Base-by-base conservation (phyloP, 2,797 vertebrate species). In the Thamnophis elegans region DNA sequence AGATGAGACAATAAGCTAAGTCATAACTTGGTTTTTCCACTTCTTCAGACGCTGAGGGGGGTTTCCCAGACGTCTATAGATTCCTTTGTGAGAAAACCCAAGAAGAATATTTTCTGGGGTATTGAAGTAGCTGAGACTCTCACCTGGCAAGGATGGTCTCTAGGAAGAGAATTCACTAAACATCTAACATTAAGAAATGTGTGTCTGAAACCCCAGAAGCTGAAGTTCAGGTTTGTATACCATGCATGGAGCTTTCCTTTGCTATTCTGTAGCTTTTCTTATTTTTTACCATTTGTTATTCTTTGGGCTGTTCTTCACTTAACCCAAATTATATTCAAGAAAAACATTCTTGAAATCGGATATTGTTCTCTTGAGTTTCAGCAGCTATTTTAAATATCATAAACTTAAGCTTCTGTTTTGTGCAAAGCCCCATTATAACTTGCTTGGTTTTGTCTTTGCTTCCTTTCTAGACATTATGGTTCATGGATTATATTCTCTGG, bases 71-170 rank as follows among this genome's bases (percentile, higher is more conserved):
- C 1, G 1, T 89, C 12, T 25, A 0, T 1, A 1, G 91, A 68
- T 25, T 10, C 58, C 14, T 5, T 18, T 18, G 93, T 54, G 91
- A 95, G 88, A 88, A 96, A 93, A 56, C 58, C 60, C 4, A 97
- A 91, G 60, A 97, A 95, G 94, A 90, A 89, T n/a, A 90, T 96
- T 93, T 95, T 98, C 95, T 97, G 97, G 14, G 98, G 98, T 11
- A 95, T 99, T 85, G 98, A 99, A 96, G 97, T 98, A 0, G 95
- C 92, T 0, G 91, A 96, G 68, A 97, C 97, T 93, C 96, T 99
- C 89, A 92, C 97, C 2, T 99, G 99, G 99, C 97, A 98, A 90
- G 95, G 97, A 96, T 99, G 99, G 99, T 97, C 98, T 6, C 94
- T 96, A 11, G 98, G 96, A 9, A 96, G 94, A 92, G 98, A 98